Conservation (phyloP, 2,797 vertebrate genomes). For the Tokudaia muenninki region DNA sequence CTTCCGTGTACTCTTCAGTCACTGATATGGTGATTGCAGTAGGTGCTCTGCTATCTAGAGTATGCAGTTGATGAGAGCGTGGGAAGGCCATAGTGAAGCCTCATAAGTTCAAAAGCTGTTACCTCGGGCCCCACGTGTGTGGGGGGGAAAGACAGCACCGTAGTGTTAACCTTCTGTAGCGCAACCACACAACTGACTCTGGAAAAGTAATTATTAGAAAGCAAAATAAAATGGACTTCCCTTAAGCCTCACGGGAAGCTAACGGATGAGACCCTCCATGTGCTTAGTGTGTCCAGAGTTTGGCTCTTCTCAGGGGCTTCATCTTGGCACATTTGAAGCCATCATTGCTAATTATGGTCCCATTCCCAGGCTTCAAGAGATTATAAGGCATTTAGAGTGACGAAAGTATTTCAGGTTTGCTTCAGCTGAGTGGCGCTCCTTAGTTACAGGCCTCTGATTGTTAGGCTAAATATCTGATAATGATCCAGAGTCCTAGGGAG, state of each 20-base stretch:
- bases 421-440: slow-evolving; percentile 67
- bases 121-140: slow-evolving; percentile 87
- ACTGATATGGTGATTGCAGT: slow-evolving; percentile 90
- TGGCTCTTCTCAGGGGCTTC: slow-evolving; percentile 62
- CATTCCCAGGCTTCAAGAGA: not conserved
- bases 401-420: slow-evolving; percentile 85
- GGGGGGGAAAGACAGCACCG: slow-evolving; percentile 74
- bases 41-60: slow-evolving; percentile 89
- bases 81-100: slow-evolving; percentile 87
- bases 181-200: slow-evolving; percentile 49
- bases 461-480: slow-evolving; percentile 79
- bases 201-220: slow-evolving; percentile 72
- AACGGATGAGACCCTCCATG: slow-evolving; percentile 76
- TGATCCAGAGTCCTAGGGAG: slow-evolving; percentile 70
- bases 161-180: slow-evolving; percentile 75
- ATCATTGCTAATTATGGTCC: slow-evolving; percentile 59
- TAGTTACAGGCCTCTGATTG: slow-evolving; percentile 77
- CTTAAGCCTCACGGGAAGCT: slow-evolving; percentile 63
- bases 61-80: slow-evolving; percentile 90
- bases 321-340: slow-evolving; percentile 38
- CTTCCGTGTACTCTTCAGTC: slow-evolving; percentile 90
- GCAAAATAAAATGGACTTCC: slow-evolving; percentile 75
- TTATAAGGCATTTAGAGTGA: slow-evolving; percentile 80
- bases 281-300: slow-evolving; percentile 68
- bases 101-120: slow-evolving; percentile 89